These are phyloP conservation scores for Pollimyrus isidori DNA, from an alignment of 2,113 vertebrate species.

Conservation along the genomic window DNA sequence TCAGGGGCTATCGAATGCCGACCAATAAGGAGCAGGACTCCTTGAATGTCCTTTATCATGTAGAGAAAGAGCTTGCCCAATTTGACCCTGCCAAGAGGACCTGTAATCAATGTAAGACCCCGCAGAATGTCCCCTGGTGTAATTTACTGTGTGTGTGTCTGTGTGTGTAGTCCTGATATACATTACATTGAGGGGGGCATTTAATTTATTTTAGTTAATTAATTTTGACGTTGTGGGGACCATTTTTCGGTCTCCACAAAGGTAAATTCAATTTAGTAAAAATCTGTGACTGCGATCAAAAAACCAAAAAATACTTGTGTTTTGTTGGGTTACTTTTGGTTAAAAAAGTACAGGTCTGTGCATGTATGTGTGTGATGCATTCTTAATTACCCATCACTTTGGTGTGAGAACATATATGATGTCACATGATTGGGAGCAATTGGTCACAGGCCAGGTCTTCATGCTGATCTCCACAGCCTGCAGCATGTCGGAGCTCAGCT, in stretches of 20 bases:
- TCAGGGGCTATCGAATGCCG: constrained; percentile 83
- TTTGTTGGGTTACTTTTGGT: too few species aligned
- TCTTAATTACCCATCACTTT: neutral
- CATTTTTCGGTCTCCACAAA: too few species aligned
- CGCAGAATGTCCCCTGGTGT: constrained; percentile 23
- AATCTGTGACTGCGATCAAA: too few species aligned
- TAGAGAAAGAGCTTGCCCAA: constrained; percentile 85
- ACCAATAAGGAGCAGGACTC: constrained; percentile 79
- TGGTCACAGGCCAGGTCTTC: neutral
- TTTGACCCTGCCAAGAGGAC: constrained; percentile 74
- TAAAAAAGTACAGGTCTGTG: too few species aligned
- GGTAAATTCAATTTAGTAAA: too few species aligned
- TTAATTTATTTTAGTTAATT: too few species aligned
- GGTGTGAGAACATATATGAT: neutral
- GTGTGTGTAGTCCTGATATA: neutral
- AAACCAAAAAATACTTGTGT: too few species aligned
- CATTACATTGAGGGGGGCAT: too few species aligned
- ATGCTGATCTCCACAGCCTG: constrained; percentile 61
- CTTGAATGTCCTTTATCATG: constrained; percentile 87
- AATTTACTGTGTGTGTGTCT: constrained; percentile 20
- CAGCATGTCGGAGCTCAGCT: constrained; percentile 90
- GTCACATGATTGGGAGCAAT: neutral
- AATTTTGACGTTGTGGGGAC: too few species aligned
- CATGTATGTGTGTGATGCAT: neutral
- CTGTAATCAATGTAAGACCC: constrained; percentile 77